Evolutionary conservation across 2,888 invertebrate genomes (phyloP), one percentile per base, ranked within the genome.

Genomic region (Euzophera pinguis): DNA sequence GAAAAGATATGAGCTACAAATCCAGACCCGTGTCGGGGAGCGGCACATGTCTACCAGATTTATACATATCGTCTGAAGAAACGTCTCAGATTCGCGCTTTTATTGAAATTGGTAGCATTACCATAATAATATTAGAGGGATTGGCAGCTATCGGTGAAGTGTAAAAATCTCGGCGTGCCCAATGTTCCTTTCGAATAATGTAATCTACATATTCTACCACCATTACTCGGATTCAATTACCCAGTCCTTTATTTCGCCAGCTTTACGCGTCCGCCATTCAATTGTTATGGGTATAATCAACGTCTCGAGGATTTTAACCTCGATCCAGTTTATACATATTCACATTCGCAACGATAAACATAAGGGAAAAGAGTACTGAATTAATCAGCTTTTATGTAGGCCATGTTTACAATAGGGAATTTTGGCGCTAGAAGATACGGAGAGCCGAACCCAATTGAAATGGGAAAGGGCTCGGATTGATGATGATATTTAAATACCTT

Each of bases 111-210:
- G 86, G 79, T 69, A 72, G 77, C 77, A 89, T 89, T 89, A 84
- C 81, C 89, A 89, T 89, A 89, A 88, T 88, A 84, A 82, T 88
- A 89, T 87, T 83, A 88, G 78, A 84, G 79, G 84, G 85, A 87
- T 88, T 86, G 86, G 86, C 84, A 85, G 81, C 81, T 78, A 84
- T 83, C 79, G 79, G 69, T 78, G 75, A 71, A 78, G 83, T 81
- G 84, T 85, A 81, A 84, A 84, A 84, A 51, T 82, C 83, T 84
- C 76, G 75, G 81, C 74, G 75, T 75, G 78, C 75, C 71, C 77
- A 68, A 75, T 75, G 81, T 81, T 83, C 82, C 78, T 10, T 32
- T 34, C 14, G 32, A 12, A 43, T 43, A 45, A 45, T 45, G 32
- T 45, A 45, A 73, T 75, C 70, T 84, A 81, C 84, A 84, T 80